Base-by-base conservation (phyloP, 2,888 invertebrate species). In the Euplexia lucipara region DNA sequence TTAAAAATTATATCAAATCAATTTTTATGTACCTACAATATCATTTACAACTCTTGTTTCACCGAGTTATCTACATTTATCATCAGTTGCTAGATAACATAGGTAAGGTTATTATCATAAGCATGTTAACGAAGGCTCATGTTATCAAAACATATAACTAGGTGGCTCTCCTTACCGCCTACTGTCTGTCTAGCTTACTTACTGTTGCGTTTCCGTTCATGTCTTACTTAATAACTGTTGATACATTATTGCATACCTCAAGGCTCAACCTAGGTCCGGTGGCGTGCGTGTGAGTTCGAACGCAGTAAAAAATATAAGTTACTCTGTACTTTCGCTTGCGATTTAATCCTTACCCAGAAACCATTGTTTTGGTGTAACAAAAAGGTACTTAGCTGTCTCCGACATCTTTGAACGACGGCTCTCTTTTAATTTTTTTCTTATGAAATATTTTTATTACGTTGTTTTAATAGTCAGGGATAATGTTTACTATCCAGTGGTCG, bases 11-110 rank as follows among this genome's bases (percentile, higher is more conserved):
- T 39, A 35, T 67, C 6, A 14, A 7, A 26, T 26, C 6, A n/a
- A 39, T 53, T 34, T 35, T 44, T 39, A 20, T n/a, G 20, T 42
- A 34, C 5, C n/a, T n/a, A n/a, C n/a, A 48, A 48, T 20, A 37
- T 51, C n/a, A 48, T 53, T 56, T 34, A 63, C 48, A 64, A 52
- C 62, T 70, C 67, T 73, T 71, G 73, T 63, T 75, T 61, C 39
- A 75, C 52, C 65, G 54, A 73, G 70, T 80, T 78, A 75, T 77
- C 60, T 68, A 64, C 41, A 58, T 72, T 75, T 73, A 81, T 75
- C 70, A 75, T 63, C 64, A 48, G 56, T 64, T 52, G 45, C 52
- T 51, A 75, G 78, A 78, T 82, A 81, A 69, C 71, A 79, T 57
- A 66, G 66, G 61, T 58, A 63, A 66, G 41, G 49, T 62, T 75